Conservation (phyloP, 1,140 invertebrate species). For the Caenorhabditis briggsae region DNA sequence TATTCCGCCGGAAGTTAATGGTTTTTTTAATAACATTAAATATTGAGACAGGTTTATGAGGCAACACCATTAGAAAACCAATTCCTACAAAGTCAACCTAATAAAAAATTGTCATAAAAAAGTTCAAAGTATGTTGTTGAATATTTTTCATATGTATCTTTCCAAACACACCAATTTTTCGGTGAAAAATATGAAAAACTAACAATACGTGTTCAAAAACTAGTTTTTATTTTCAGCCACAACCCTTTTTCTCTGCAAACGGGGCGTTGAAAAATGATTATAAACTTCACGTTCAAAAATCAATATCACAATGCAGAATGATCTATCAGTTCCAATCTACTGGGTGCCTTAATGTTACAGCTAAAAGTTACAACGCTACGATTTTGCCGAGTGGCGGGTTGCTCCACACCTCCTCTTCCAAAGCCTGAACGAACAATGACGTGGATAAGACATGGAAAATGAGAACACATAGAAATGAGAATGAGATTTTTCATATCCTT, state of each 20-base stretch:
- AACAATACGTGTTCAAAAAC: background rate
- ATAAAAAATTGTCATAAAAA: too few relatives aligned
- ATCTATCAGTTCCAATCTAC: constrained; percentile 16
- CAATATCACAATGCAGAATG: constrained; percentile 38
- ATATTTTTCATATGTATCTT: too few relatives aligned
- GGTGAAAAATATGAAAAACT: background rate
- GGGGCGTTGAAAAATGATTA: background rate
- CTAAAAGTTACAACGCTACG: constrained; percentile 18
- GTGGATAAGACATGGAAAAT: background rate
- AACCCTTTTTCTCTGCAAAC: background rate
- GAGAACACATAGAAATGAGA: background rate
- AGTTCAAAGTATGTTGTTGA: too few relatives aligned
- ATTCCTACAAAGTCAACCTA: too few relatives aligned
- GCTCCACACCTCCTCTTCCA: background rate
- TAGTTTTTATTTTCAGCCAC: background rate
- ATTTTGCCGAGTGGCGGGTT: background rate
- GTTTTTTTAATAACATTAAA: too few relatives aligned
- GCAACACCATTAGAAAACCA: too few relatives aligned
- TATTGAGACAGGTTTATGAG: too few relatives aligned
- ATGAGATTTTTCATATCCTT: constrained; percentile 28
- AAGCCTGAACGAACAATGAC: background rate
- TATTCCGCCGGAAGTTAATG: too few relatives aligned
- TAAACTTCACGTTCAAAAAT: constrained; percentile 45
- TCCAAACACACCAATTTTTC: background rate
- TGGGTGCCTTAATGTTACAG: background rate